Evolutionary conservation across 2,888 invertebrate genomes (phyloP).

Genomic region (Neuroscelio doddi): DNA sequence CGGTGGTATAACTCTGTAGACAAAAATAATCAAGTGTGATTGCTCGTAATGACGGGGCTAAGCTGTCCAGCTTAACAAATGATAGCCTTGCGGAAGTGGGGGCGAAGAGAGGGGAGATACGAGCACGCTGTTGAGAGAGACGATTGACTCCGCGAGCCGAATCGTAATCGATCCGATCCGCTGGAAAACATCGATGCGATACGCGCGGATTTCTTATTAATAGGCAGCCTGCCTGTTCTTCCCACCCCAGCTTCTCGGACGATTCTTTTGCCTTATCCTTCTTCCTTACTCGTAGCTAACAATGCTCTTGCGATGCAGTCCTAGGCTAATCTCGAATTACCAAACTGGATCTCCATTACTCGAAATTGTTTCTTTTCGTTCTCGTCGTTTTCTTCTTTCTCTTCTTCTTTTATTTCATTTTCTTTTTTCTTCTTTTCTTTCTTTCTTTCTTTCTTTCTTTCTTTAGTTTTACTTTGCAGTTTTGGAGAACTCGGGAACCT

Average conservation of each 20-base stretch:
- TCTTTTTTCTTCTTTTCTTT: no score
- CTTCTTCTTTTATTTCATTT: no score
- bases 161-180: slow-evolving; percentile 66
- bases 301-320: slow-evolving; percentile 21
- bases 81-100: slow-evolving; percentile 53
- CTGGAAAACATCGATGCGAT: slow-evolving; percentile 60
- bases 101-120: slow-evolving; percentile 14
- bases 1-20: slow-evolving; percentile 59
- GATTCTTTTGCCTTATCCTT: background rate
- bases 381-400: no score
- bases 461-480: no score
- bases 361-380: slow-evolving; percentile 8
- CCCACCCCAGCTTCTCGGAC: background rate
- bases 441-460: no score
- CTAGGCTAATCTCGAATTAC: slow-evolving; percentile 35
- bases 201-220: slow-evolving; percentile 66
- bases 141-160: slow-evolving; percentile 46
- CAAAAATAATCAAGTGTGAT: slow-evolving; percentile 72
- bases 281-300: slow-evolving; percentile 13
- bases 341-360: slow-evolving; percentile 22
- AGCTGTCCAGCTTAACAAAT: slow-evolving; percentile 72
- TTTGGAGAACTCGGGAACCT: no score
- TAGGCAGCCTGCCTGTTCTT: slow-evolving; percentile 57
- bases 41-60: slow-evolving; percentile 71
- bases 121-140: slow-evolving; percentile 46